A percentile compares a stretch with the other conserved stretches of the same genome.
Evolutionary conservation across 2,888 invertebrate genomes (phyloP).

Genomic region (Catonia carolina): DNA sequence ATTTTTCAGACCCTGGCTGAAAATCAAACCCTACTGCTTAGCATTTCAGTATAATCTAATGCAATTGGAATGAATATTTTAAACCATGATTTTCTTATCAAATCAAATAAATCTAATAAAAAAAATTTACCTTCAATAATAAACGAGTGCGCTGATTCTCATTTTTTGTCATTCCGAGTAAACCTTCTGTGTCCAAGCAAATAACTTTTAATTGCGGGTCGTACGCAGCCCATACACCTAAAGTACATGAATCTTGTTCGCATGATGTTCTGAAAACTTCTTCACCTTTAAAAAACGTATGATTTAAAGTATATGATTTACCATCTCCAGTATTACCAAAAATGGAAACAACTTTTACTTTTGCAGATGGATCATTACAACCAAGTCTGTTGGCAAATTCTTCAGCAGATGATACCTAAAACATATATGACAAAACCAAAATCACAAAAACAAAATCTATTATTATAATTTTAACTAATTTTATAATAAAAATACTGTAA

Average conservation of each 20-base stretch:
- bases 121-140: conserved; percentile 53
- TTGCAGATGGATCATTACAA: conserved; percentile 45
- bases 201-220: conserved; percentile 58
- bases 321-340: conserved; percentile 82
- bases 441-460: no score
- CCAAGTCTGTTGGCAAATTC: conserved; percentile 48
- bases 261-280: conserved; percentile 59
- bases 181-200: conserved; percentile 74
- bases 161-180: conserved; percentile 55
- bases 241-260: conserved; percentile 62
- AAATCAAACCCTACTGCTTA: no score
- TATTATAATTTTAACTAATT: no score
- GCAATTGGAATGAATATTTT: no score
- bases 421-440: conserved; percentile 15
- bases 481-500: no score
- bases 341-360: conserved; percentile 72
- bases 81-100: no score
- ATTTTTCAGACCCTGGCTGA: no score
- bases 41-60: no score
- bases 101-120: no score
- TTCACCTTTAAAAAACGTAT: conserved; percentile 52
- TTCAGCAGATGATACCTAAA: conserved; percentile 48
- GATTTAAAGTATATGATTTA: conserved; percentile 71
- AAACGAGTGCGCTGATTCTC: conserved; percentile 60
- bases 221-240: conserved; percentile 72